A percentile compares a stretch with the other conserved stretches of the same genome.
These are phyloP conservation scores for Chelmon rostratus DNA, from an alignment of 2,797 vertebrate genomes.

Conservation along the genomic window DNA sequence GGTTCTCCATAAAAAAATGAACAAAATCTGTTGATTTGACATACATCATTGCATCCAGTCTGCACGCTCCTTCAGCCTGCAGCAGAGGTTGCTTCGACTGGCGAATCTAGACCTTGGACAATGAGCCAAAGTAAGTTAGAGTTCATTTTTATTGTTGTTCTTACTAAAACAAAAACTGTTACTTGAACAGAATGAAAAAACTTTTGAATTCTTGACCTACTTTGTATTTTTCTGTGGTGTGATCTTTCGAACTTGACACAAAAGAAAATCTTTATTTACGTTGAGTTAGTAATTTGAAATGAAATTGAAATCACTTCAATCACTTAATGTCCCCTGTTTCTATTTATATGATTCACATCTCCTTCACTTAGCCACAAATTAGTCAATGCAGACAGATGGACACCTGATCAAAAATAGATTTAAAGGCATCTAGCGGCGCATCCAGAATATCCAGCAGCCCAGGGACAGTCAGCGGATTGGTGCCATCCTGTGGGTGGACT, in stretches of 20 bases:
- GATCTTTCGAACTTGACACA: neutral
- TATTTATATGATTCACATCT: slow-evolving; percentile 20
- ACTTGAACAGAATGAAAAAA: too few species aligned
- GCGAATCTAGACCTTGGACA: too few species aligned
- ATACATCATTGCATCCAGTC: too few species aligned
- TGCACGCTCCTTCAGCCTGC: neutral
- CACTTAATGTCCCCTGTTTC: slow-evolving; percentile 8
- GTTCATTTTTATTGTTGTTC: neutral
- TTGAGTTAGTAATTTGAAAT: neutral
- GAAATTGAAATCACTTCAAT: slow-evolving; percentile 15
- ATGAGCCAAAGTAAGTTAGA: too few species aligned
- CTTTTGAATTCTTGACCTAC: too few species aligned
- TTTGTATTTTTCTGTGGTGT: neutral
- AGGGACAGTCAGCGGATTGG: slow-evolving; percentile 15
- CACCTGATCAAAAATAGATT: slow-evolving; percentile 27
- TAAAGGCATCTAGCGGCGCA: slow-evolving; percentile 28
- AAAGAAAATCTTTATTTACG: neutral
- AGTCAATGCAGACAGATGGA: slow-evolving; percentile 43
- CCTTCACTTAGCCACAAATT: slow-evolving; percentile 22
- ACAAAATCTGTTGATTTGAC: too few species aligned
- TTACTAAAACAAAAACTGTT: too few species aligned
- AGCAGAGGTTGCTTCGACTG: neutral
- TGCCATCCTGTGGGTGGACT: slow-evolving; percentile 40
- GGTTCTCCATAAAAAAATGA: too few species aligned
- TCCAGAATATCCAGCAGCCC: slow-evolving; percentile 22